phyloP scores from a whole-genome alignment of 30 jellyfish, hydroid and myxozoan genomes.

The Chironex yamaguchii region DNA sequence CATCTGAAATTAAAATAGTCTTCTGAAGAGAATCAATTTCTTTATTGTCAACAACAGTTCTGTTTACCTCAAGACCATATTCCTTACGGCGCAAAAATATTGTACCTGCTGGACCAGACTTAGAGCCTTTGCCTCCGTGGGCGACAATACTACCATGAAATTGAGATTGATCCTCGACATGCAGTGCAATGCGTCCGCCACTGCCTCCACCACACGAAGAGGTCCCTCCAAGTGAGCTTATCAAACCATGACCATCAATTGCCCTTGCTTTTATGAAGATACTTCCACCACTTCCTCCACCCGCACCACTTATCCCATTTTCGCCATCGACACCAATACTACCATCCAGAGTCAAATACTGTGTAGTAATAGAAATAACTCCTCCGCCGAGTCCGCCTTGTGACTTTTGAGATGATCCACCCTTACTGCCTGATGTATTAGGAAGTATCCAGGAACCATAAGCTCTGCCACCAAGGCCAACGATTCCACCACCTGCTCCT shows the following conservation, averaged over 20 bases:
- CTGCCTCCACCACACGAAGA: conserved; percentile 76
- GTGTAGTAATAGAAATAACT: conserved; percentile 2
- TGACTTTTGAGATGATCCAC: conserved; percentile 33
- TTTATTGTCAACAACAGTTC: conserved; percentile 49
- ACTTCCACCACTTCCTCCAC: conserved; percentile 82
- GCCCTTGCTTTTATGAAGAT: conserved; percentile 16
- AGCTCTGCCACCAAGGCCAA: conserved; percentile 5
- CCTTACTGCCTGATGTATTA: conserved; percentile 63
- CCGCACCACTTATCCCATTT: conserved; percentile 7
- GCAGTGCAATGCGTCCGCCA: conserved; percentile 71
- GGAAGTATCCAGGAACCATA: conserved; percentile 59
- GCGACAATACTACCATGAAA: conserved; percentile 54
- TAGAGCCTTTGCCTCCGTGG: conserved; percentile 59
- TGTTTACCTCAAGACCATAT: conserved; percentile 49
- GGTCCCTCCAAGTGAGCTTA: conserved; percentile 58
- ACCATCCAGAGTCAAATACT: conserved; percentile 23
- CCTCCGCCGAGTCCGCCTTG: conserved; percentile 56
- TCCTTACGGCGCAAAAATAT: conserved; percentile 43
- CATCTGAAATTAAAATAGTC: conserved; percentile 27
- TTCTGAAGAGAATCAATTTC: conserved; percentile 32
- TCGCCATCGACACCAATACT: conserved; percentile 24
- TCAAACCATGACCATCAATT: conserved; percentile 63
- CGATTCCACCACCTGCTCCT: conserved; percentile 79
- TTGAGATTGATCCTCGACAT: conserved; percentile 34
- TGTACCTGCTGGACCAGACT: conserved; percentile 71